A percentile compares a stretch with the other conserved stretches of the same genome.
These are phyloP conservation scores for Dinocampus coccinellae DNA, from an alignment of 2,888 invertebrate genomes.

Conservation along the genomic window DNA sequence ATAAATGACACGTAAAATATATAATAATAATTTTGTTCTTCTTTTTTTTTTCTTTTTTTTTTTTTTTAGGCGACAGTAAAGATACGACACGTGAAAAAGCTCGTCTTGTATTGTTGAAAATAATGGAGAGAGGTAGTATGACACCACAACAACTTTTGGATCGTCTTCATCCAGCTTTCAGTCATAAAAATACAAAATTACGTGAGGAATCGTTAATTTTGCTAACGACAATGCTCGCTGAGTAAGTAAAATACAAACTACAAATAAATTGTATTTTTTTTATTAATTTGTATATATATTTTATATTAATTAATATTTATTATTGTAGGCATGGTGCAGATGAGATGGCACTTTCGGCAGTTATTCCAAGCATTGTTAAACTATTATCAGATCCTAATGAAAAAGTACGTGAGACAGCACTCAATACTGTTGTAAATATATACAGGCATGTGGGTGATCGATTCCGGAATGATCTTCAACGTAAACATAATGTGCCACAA, in stretches of 20 bases:
- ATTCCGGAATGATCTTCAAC: conserved; percentile 84
- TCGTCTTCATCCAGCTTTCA: conserved; percentile 78
- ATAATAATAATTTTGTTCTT: too few species aligned
- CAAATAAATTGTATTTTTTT: neutral
- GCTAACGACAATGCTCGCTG: conserved; percentile 85
- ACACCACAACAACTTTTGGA: conserved; percentile 81
- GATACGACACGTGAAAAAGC: conserved; percentile 81
- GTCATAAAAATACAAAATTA: conserved; percentile 93
- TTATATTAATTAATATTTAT: conserved; percentile 25
- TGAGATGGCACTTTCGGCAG: conserved; percentile 83
- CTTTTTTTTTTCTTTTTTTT: too few species aligned
- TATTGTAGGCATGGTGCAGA: conserved; percentile 84
- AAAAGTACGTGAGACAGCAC: conserved; percentile 89
- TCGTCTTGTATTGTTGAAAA: conserved; percentile 78
- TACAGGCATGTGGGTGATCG: conserved; percentile 95
- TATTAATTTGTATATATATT: neutral
- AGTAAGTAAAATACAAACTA: conserved; percentile 73
- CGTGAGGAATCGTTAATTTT: conserved; percentile 89
- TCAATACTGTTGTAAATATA: conserved; percentile 87
- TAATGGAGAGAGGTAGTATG: conserved; percentile 80
- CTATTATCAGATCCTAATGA: conserved; percentile 89
- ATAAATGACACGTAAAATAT: too few species aligned
- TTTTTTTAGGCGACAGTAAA: conserved; percentile 75
- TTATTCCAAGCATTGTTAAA: conserved; percentile 86
- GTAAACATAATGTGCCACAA: conserved; percentile 84